These are phyloP conservation scores for Rhagologus leucostigma DNA, from an alignment of 2,113 vertebrate species.

Conservation along the genomic window DNA sequence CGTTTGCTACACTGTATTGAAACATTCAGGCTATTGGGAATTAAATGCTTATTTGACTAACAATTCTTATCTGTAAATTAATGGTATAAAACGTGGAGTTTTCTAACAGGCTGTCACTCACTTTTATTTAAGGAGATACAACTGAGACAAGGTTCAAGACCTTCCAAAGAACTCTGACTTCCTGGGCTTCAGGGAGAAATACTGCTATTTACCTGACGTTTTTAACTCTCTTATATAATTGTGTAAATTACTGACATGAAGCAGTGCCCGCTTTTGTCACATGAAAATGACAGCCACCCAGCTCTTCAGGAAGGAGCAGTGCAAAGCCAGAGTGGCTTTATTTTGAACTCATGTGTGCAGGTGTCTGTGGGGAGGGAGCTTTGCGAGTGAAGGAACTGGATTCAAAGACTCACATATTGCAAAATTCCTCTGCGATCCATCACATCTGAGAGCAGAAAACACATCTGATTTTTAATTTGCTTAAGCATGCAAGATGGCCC, in stretches of 20 bases:
- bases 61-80: conserved; percentile 34
- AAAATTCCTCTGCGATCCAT: conserved; percentile 39
- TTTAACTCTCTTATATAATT: conserved; percentile 17
- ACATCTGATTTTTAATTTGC: conserved; percentile 65
- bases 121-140: conserved; percentile 47
- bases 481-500: conserved; percentile 65
- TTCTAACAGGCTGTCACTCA: conserved; percentile 39
- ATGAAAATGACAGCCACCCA: conserved; percentile 13
- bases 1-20: conserved; percentile 35
- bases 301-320: background rate
- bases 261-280: background rate
- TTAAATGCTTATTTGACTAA: conserved; percentile 62
- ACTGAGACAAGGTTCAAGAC: conserved; percentile 33
- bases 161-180: conserved; percentile 44
- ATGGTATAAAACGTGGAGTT: conserved; percentile 19
- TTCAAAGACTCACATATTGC: background rate
- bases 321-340: background rate
- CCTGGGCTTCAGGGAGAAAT: background rate
- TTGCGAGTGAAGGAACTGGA: background rate
- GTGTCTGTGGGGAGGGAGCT: background rate
- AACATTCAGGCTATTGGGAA: conserved; percentile 24
- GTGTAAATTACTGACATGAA: conserved; percentile 45
- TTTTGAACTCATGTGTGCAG: background rate
- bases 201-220: conserved; percentile 9
- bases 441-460: conserved; percentile 55